Base-by-base conservation (phyloP, 92 coral and sea anemone genomes). In the Heteractis magnifica region DNA sequence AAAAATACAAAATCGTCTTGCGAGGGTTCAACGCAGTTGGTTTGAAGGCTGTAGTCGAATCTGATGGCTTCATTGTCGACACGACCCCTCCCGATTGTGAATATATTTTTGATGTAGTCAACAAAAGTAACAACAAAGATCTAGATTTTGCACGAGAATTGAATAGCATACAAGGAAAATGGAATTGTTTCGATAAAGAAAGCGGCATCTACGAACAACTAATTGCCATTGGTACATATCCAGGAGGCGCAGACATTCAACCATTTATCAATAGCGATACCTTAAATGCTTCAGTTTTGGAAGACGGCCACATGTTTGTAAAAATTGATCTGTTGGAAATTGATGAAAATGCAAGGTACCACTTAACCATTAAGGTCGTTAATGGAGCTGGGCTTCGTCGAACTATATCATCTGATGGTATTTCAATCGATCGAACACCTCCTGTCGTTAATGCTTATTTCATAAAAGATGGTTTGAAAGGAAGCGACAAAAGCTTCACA, bases 11-110 rank as follows among this genome's bases (percentile, higher is more conserved):
- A n/a, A 75, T 88, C 26, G 79, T 83, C 13, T 79, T 93, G 10
- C 85, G 88, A 19, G 98, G 94, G 68, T 89, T 92, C 6, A 93
- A 93, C 68, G 94, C 98, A 12, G 98, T 85, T 0, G 92, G 92
- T 11, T 72, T 91, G n/a, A 84, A 83, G 58, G 56, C 93, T 23
- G 68, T 80, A 5, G 87, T 77, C n/a, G 81, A 64, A 64, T 81
- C 94, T 41, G 72, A 92, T 48, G 98, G 94, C 20, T 89, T 93
- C 81, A 79, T 87, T 48, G 86, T 91, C 7, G 98, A 93, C 65
- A 82, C 74, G 56, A 84, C 94, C n/a, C 53, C 88, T 41, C 94
- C 93, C 10, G 7, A 34, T 11, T 93, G 98, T 56, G 87, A 80
- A 11, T 68, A 81, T 16, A 88, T 86, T 8, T 76, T 77, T 15